Evolutionary conservation across 2,888 invertebrate species (phyloP).

Genomic region (Plusia festucae): DNA sequence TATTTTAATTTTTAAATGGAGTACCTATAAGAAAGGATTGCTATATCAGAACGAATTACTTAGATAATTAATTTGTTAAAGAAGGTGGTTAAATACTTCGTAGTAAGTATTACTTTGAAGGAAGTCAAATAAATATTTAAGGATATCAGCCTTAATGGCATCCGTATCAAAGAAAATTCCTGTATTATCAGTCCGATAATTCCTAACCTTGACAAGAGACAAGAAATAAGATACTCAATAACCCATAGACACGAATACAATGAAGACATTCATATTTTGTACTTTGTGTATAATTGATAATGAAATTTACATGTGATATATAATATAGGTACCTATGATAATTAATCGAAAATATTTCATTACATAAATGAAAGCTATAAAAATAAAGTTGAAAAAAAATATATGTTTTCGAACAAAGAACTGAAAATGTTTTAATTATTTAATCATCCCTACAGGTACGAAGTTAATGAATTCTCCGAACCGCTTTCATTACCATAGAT

Average conservation of each 20-base stretch:
- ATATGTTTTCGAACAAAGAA: constrained; percentile 8
- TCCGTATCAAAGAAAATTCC: constrained; percentile 44
- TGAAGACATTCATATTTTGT: constrained; percentile 9
- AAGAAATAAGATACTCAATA: constrained; percentile 13
- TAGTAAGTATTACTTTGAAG: background rate
- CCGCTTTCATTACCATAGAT: constrained; percentile 47
- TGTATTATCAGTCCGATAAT: constrained; percentile 29
- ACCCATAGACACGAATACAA: constrained; percentile 23
- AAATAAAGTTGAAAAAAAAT: constrained; percentile 9
- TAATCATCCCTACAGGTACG: constrained; percentile 36
- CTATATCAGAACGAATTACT: background rate
- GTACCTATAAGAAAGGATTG: no score
- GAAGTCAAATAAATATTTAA: background rate
- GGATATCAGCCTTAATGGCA: constrained; percentile 11
- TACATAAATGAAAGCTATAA: no score
- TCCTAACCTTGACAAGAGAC: constrained; percentile 26
- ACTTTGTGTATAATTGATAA: background rate
- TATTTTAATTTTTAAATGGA: no score
- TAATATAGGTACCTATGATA: background rate
- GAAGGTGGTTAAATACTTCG: no score
- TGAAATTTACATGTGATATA: background rate
- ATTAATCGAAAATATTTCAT: background rate
- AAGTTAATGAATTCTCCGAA: constrained; percentile 36
- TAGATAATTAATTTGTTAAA: no score
- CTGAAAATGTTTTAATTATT: constrained; percentile 18